Evolutionary conservation across 1,140 invertebrate genomes (phyloP), one percentile per base, ranked within the genome.

Genomic region (Pseudomyrmex cubaensis): DNA sequence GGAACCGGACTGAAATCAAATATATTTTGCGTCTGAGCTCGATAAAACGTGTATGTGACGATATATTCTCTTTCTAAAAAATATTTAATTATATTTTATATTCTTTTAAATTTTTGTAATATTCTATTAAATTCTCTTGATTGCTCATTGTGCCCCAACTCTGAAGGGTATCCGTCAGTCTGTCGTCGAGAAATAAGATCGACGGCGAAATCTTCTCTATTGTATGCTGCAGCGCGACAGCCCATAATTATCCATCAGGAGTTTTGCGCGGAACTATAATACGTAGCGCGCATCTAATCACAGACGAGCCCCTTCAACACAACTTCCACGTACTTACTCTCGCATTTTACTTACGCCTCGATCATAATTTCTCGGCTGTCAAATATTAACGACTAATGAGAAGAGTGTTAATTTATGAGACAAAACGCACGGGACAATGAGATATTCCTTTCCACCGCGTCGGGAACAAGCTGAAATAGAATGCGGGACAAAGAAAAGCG

Each of bases 401-500:
- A 67, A 87, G 84, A 85, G 85, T 84, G 85, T 90, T 91, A 89
- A 91, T 91, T 92, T 90, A 91, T 91, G 85, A 86, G 73, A 83
- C 86, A 75, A 83, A 87, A 89, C 87, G 73, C 82, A 59, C 9
- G n/a, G 76, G 82, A 90, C 89, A 89, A 92, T 89, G 85, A 83
- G 88, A 84, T 50, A 72, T 48, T 69, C 62, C 35, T 63, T 80
- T 83, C 85, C 84, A 76, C 57, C 66, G 80, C 74, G 9, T 82
- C 70, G 52, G 56, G 17, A 80, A 67, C 46, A 56, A 77, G 64
- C 48, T 82, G 74, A 86, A 63, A 87, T 75, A 64, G 77, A 78
- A 75, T 9, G 67, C 61, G 9, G 15, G 64, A 70, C 67, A 87
- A 83, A 82, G 57, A 69, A 67, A 54, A 63, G 13, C 50, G 56